Evolutionary conservation across 2,797 vertebrate genomes (phyloP), one percentile per base, ranked within the genome.

Genomic region (Florisuga fusca): DNA sequence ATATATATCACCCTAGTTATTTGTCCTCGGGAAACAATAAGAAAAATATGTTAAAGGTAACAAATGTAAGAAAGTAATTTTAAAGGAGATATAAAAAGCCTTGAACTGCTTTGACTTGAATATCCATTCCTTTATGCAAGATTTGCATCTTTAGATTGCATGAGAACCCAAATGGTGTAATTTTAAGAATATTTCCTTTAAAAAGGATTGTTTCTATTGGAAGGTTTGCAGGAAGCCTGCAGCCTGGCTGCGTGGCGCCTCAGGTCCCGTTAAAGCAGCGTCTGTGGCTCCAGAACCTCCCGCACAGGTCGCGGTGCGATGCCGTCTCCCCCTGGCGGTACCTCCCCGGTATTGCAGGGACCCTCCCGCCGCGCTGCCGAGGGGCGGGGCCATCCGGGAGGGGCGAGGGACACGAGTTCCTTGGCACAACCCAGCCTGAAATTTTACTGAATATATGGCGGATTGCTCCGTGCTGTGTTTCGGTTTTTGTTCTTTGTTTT

Each of bases 341-440:
- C 10, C 7, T 33, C 16, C 8, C 5, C 0, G 33, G 20, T 16
- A 21, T 2, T 54, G 59, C 80, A 58, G n/a, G 48, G 31, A 2
- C 16, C 5, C 2, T 12, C 53, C 19, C 10, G 46, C 50, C 7
- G 34, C 45, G 1, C 3, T 13, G 11, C 18, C 33, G 8, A 20
- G 45, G 18, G 12, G 46, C 18, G 23, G 53, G 19, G 17, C 7
- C 13, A 5, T 13, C 38, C 5, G 13, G 38, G 59, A 64, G 71
- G 34, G 34, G 55, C n/a, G 21, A 58, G 89, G 43, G 46, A 66
- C 54, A 81, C 31, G 0, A 31, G 3, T 21, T 57, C 8, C 31
- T 68, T 64, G 43, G 14, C 69, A 57, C 53, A 71, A 34, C 10
- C n/a, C 8, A 25, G 17, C 16, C 13, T 43, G 54, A 68, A 22